phyloP scores from a whole-genome alignment of 1,140 invertebrate species.

The Galleria mellonella region DNA sequence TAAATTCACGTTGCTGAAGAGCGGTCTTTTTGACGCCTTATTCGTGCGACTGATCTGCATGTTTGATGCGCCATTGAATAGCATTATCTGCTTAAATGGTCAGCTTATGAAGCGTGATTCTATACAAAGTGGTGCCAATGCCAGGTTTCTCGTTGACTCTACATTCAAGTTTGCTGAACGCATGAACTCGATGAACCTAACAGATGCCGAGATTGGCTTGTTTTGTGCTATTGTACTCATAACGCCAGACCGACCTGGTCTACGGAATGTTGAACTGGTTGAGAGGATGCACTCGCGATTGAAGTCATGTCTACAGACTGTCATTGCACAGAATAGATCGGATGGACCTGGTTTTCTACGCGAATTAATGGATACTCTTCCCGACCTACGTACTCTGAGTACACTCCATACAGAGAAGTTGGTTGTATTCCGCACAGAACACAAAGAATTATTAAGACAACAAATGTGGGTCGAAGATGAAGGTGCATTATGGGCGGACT shows the following conservation, averaged over 20 bases:
- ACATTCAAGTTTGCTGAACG: conserved; percentile 98
- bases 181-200: conserved; percentile 91
- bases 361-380: conserved; percentile 94
- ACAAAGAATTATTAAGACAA: conserved; percentile 85
- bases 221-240: conserved; percentile 97
- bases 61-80: conserved; percentile 92
- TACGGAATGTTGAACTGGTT: conserved; percentile 93
- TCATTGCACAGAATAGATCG: conserved; percentile 90
- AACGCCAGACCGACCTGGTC: conserved; percentile 92
- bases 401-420: conserved; percentile 97
- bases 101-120: conserved; percentile 92
- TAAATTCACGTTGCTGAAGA: conserved; percentile 97
- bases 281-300: conserved; percentile 94
- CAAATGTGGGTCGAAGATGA: conserved; percentile 80
- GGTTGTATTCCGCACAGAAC: conserved; percentile 92
- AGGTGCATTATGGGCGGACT: conserved; percentile 82
- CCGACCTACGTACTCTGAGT: conserved; percentile 95
- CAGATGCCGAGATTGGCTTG: conserved; percentile 94
- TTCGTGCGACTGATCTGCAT: conserved; percentile 94
- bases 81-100: conserved; percentile 94
- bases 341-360: conserved; percentile 85
- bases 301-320: conserved; percentile 89
- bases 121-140: conserved; percentile 92
- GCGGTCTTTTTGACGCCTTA: conserved; percentile 94
- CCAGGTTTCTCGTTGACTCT: conserved; percentile 94